phyloP scores from a whole-genome alignment of 2,113 vertebrate species.

The Pterocles orientalis region DNA sequence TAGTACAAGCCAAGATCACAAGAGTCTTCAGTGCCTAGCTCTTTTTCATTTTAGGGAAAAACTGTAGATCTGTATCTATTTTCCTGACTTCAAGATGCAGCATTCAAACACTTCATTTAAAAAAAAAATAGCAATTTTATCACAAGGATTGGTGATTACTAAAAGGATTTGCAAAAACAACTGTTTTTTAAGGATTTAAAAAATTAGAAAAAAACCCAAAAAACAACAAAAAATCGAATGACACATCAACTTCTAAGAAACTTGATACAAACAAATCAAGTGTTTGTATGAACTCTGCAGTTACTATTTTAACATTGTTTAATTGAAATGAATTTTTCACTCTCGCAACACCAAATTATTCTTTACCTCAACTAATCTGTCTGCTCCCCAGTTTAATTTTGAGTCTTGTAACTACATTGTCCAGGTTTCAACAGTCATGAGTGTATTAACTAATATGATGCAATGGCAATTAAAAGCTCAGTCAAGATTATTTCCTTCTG shows the following conservation, averaged over 20 bases:
- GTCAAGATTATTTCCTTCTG: neutral
- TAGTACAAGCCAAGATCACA: neutral
- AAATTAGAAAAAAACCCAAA: neutral
- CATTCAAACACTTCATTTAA: neutral
- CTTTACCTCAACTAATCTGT: neutral
- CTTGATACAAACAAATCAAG: neutral
- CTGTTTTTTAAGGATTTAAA: neutral
- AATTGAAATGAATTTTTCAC: neutral
- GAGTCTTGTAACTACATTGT: neutral
- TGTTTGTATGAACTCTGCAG: neutral
- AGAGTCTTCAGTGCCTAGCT: neutral
- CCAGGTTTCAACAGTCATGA: neutral
- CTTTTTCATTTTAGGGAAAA: neutral
- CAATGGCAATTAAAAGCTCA: conserved; percentile 15
- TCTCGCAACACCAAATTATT: neutral
- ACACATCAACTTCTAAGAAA: neutral
- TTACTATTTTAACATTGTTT: neutral
- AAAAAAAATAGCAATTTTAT: neutral
- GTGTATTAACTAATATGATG: neutral
- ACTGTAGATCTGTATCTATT: neutral
- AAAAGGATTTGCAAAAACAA: neutral
- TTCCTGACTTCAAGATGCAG: neutral
- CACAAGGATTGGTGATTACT: neutral
- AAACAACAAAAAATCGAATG: no score
- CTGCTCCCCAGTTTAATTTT: neutral